Base-by-base conservation (phyloP, 2,888 invertebrate genomes). In the Ceraclea dissimilis region DNA sequence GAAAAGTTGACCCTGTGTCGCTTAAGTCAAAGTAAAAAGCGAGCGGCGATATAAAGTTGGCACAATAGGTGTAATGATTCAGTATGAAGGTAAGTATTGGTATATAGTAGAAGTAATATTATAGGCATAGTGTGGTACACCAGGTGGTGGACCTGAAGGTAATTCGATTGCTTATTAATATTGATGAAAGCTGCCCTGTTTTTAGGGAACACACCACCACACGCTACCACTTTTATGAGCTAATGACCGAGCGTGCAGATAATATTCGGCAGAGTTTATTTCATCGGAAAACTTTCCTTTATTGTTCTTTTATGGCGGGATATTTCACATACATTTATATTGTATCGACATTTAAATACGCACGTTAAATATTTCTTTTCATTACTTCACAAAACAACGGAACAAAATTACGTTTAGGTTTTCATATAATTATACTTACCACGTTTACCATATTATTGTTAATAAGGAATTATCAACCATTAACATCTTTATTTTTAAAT, bases 131-230 rank as follows among this genome's bases (percentile, higher is more conserved):
- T n/a, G n/a, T n/a, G n/a, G 39, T 16, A 39, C 39, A 39, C 57
- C 60, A 60, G 60, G 57, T 60, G 60, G 51, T 60, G 60, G 51
- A 22, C 49, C 49, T 21, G 20, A 48, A n/a, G 47, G 52, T 54
- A 52, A 57, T 55, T 56, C 58, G 56, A 56, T 58, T 54, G 57
- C 61, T 59, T 59, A 61, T 61, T 61, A 61, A 61, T 59, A 61
- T 61, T 61, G 61, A 61, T 59, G 59, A 61, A 61, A 51, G 56
- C 54, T 48, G 52, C 50, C 50, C 54, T 20, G 55, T 58, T 54
- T 58, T 58, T 54, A 47, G 51, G 53, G 57, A 57, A 16, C 39
- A 39, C 26, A 39, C n/a, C 39, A 39, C 39, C 61, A 54, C 60
- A 57, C 61, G 57, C 57, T 53, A 57, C 59, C 49, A n/a, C n/a